These are phyloP conservation scores for Hartigia nigra DNA, from an alignment of 2,888 invertebrate species.

Conservation along the genomic window DNA sequence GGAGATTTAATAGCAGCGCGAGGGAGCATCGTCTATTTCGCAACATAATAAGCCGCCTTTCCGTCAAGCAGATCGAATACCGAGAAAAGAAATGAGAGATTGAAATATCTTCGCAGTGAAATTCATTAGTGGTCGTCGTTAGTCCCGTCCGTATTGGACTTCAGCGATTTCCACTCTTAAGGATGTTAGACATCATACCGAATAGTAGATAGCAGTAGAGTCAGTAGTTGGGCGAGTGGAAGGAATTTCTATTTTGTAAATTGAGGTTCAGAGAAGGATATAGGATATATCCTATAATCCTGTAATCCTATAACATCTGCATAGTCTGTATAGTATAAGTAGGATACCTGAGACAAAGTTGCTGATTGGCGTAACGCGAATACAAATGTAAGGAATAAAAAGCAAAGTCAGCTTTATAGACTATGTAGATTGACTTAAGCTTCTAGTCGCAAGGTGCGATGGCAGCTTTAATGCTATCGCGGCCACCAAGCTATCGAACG, in stretches of 20 bases:
- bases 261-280: neutral
- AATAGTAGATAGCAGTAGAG: neutral
- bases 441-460: neutral
- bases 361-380: neutral
- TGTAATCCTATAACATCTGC: neutral
- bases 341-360: neutral
- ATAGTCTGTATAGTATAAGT: neutral
- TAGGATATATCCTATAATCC: neutral
- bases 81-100: neutral
- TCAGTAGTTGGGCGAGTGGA: too few species aligned
- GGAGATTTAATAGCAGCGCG: neutral
- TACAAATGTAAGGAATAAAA: neutral
- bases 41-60: neutral
- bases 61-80: neutral
- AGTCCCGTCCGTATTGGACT: neutral
- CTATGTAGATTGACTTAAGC: neutral
- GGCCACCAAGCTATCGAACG: neutral
- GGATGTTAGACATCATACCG: neutral
- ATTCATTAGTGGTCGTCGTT: neutral
- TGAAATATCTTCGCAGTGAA: neutral
- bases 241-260: neutral
- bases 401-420: neutral
- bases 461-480: neutral
- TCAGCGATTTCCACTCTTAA: neutral
- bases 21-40: neutral